Evolutionary conservation across 1,140 invertebrate species (phyloP), one percentile per base, ranked within the genome.

Genomic region (Leptinotarsa lineolata): DNA sequence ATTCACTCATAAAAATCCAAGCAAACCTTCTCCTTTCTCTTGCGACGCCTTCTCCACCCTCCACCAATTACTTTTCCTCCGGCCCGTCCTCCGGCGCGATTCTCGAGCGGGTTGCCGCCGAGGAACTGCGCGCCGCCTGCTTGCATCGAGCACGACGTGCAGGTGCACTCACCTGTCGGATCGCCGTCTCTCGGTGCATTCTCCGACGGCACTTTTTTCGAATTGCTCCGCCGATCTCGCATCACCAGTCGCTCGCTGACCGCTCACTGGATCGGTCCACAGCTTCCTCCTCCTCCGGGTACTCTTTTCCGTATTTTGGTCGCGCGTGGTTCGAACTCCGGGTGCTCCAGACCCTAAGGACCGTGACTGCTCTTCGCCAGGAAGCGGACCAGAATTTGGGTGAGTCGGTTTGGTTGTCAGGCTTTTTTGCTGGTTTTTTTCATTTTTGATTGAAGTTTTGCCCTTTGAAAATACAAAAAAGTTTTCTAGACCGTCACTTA

Each of bases 111-210:
- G 48, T 54, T 16, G 48, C 16, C 48, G 48, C 16, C 15, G 15
- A n/a, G 16, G 1, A 54, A 18, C n/a, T 54, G 15, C 48, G 48
- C 48, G n/a, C n/a, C 48, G 15, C n/a, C 48, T 18, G n/a, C 48
- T 16, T 54, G 15, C 48, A 54, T 15, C 48, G 48, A 54, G 16
- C 48, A 39, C 60, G 63, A 65, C 63, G 63, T 65, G 63, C 24
- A 65, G 63, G 63, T 65, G 63, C 63, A 65, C 63, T 65, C 63
- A 65, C 63, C 63, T 65, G 63, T 65, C 63, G 63, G 63, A 65
- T 39, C 63, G 63, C 63, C 39, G 22, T 39, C 39, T 65, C 63
- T 30, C 63, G 24, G 24, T 65, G 63, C 63, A 65, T 65, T 65
- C 63, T 22, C 63, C 24, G 63, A 18, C 63, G 24, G 63, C 13